A percentile compares a stretch with the other conserved stretches of the same genome.
These are phyloP conservation scores for Heterotilapia buettikoferi DNA, from an alignment of 2,113 vertebrate species.

Conservation along the genomic window DNA sequence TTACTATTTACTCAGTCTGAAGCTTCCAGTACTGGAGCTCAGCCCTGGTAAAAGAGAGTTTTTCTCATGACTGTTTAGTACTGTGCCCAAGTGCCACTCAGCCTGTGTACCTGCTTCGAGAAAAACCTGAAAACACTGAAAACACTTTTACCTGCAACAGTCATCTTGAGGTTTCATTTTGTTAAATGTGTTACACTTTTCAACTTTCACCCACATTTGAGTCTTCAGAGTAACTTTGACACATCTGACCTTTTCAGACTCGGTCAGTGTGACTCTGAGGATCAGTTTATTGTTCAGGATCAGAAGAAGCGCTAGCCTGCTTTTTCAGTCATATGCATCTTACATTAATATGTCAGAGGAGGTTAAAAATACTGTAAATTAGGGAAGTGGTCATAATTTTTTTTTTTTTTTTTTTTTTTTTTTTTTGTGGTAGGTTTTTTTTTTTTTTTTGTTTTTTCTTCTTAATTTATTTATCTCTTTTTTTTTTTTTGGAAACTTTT, in stretches of 20 bases:
- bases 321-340: neutral
- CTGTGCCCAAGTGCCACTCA: neutral
- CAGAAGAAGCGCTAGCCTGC: accelerated
- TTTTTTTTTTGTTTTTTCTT: accelerated
- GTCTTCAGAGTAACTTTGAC: neutral
- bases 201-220: neutral
- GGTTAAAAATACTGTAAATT: neutral
- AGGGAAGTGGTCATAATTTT: neutral
- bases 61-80: neutral
- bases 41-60: neutral
- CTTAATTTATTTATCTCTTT: too few species aligned
- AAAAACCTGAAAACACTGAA: neutral
- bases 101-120: neutral
- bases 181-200: neutral
- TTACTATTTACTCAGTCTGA: neutral
- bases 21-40: neutral
- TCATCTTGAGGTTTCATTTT: neutral
- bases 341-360: neutral
- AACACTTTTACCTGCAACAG: neutral
- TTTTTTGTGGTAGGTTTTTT: neutral
- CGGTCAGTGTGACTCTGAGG: accelerated
- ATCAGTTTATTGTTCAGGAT: neutral
- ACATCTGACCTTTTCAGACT: neutral
- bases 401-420: neutral
- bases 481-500: too few species aligned